Percentiles rank a stretch among this genome's conserved stretches.
These are phyloP conservation scores for Anoncus sp. DNA, from an alignment of 2,888 invertebrate species.

Conservation along the genomic window DNA sequence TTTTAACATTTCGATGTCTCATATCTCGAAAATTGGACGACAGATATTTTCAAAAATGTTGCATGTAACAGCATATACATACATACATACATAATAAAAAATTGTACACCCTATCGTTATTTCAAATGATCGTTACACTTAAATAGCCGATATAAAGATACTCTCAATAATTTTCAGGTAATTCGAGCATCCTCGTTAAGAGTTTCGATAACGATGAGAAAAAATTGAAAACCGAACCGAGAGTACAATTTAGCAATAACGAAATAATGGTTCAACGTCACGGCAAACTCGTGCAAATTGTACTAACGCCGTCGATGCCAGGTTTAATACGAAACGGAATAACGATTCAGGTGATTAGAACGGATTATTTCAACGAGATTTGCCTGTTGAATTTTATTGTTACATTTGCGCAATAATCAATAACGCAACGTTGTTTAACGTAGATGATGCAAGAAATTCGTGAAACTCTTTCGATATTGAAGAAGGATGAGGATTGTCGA, in stretches of 20 bases:
- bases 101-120: too few species aligned
- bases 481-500: conserved; percentile 87
- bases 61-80: too few species aligned
- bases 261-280: conserved; percentile 86
- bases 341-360: conserved; percentile 85
- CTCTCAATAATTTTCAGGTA: conserved; percentile 52
- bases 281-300: conserved; percentile 87
- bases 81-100: too few species aligned
- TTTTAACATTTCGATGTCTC: too few species aligned
- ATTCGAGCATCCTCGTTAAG: conserved; percentile 56
- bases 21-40: too few species aligned
- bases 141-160: not conserved
- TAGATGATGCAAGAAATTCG: conserved; percentile 92
- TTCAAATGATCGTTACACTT: not conserved
- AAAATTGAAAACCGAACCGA: conserved; percentile 72
- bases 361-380: not conserved
- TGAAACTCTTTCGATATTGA: conserved; percentile 87
- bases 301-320: conserved; percentile 85
- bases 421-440: conserved; percentile 59
- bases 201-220: conserved; percentile 68
- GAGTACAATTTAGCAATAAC: conserved; percentile 80
- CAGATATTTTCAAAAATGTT: too few species aligned
- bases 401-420: too few species aligned
- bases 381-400: too few species aligned
- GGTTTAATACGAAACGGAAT: conserved; percentile 86